phyloP scores from a whole-genome alignment of 2,888 invertebrate species.

The Endotricha flammealis region DNA sequence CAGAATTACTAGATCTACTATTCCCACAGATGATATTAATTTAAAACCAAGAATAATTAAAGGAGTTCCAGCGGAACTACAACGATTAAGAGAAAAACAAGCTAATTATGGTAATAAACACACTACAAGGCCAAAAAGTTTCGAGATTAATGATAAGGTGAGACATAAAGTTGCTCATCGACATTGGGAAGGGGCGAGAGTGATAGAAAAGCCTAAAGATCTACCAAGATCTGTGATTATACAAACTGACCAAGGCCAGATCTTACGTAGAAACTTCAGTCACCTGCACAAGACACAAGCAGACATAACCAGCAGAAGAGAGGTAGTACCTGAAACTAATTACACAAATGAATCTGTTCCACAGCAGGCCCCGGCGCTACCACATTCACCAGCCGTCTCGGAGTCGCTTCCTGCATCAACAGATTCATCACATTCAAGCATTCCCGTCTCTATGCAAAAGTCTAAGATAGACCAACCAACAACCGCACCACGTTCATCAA shows the following conservation, averaged over 20 bases:
- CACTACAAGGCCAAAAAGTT: too few species aligned
- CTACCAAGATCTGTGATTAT: slow-evolving; percentile 12
- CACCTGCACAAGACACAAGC: slow-evolving; percentile 1
- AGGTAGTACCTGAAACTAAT: too few species aligned
- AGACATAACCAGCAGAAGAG: too few species aligned
- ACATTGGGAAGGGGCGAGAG: slow-evolving; percentile 17
- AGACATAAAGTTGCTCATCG: slow-evolving; percentile 16
- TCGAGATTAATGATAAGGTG: slow-evolving; percentile 14
- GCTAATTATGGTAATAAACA: too few species aligned
- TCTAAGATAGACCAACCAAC: too few species aligned
- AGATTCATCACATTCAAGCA: too few species aligned
- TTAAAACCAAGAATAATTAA: slow-evolving; percentile 5
- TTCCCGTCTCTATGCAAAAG: too few species aligned
- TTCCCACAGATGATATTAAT: slow-evolving; percentile 9
- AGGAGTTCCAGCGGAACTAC: slow-evolving; percentile 2
- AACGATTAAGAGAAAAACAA: slow-evolving; percentile 8
- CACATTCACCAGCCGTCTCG: too few species aligned
- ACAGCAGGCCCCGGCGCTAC: too few species aligned
- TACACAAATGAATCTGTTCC: too few species aligned
- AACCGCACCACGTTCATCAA: too few species aligned
- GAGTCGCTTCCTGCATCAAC: too few species aligned
- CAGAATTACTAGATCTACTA: slow-evolving; percentile 18
- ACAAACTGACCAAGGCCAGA: neutral
- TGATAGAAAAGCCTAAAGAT: slow-evolving; percentile 12
- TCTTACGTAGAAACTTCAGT: neutral